Percentiles rank a stretch among this genome's conserved stretches.
phyloP scores from a whole-genome alignment of 2,888 invertebrate genomes.

The Adineta ricciae region DNA sequence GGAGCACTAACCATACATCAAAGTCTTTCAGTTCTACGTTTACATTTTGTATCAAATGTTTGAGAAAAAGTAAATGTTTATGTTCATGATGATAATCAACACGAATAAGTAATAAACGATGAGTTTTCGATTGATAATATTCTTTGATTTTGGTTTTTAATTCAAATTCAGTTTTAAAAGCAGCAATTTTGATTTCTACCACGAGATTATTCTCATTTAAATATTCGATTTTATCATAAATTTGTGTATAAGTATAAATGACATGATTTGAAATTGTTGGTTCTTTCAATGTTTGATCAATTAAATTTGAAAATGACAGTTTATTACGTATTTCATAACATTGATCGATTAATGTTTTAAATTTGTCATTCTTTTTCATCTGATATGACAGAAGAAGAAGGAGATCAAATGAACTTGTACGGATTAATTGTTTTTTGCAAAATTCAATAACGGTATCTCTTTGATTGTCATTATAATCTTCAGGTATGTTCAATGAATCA shows the following conservation, averaged over 20 bases:
- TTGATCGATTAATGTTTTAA: background rate
- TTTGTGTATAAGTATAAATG: conserved; percentile 7
- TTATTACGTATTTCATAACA: background rate
- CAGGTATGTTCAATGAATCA: background rate
- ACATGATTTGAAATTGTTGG: background rate
- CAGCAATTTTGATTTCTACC: background rate
- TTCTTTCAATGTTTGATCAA: background rate
- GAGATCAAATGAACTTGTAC: background rate
- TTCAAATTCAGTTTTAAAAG: background rate
- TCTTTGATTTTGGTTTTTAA: background rate
- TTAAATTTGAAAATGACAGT: background rate
- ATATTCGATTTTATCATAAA: background rate
- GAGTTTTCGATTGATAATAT: background rate
- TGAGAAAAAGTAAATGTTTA: background rate
- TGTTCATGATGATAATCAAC: conserved; percentile 17
- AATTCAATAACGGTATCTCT: background rate
- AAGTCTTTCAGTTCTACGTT: background rate
- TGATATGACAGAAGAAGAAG: background rate
- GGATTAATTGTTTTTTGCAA: background rate
- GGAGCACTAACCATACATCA: background rate
- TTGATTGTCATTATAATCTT: background rate
- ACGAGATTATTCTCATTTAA: background rate
- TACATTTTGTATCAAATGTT: background rate
- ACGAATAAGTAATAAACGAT: background rate
- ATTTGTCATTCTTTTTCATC: background rate